Evolutionary conservation across 2,888 invertebrate species (phyloP).

Genomic region (Octodonta nipae): DNA sequence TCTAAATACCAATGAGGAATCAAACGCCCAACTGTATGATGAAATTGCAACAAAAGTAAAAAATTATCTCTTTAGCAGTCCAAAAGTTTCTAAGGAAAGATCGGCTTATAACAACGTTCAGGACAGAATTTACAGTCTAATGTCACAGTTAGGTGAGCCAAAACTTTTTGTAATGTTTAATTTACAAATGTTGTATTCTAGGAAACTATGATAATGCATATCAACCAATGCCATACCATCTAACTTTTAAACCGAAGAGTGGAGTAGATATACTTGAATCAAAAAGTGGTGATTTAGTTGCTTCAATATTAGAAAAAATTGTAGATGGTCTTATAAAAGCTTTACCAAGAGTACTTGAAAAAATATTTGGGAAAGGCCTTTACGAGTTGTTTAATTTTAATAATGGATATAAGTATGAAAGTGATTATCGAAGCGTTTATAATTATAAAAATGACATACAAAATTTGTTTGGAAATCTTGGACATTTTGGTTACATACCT

Average conservation of each 20-base stretch:
- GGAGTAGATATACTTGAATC: too few species aligned
- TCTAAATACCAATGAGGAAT: background rate
- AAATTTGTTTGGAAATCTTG: constrained; percentile 21
- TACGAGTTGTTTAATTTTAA: constrained; percentile 11
- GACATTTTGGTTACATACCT: constrained; percentile 28
- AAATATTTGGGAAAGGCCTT: constrained; percentile 22
- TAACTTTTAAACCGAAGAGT: too few species aligned
- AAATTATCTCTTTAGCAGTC: constrained; percentile 7
- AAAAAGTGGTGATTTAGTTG: background rate
- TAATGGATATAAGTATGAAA: constrained; percentile 12
- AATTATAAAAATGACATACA: constrained; percentile 12
- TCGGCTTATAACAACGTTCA: constrained; percentile 15
- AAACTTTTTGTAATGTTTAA: background rate
- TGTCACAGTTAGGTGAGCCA: constrained; percentile 29
- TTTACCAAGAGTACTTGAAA: constrained; percentile 22
- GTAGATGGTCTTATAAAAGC: constrained; percentile 26
- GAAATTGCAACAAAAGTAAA: constrained; percentile 7
- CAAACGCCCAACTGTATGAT: constrained; percentile 7
- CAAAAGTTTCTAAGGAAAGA: constrained; percentile 4
- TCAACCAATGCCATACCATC: background rate
- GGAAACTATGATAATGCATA: background rate
- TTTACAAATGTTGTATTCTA: background rate
- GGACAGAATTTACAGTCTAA: constrained; percentile 19
- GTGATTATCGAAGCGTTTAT: constrained; percentile 12
- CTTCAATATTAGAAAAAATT: constrained; percentile 23